phyloP scores from a whole-genome alignment of 2,797 vertebrate genomes.

The Enoplosus armatus region DNA sequence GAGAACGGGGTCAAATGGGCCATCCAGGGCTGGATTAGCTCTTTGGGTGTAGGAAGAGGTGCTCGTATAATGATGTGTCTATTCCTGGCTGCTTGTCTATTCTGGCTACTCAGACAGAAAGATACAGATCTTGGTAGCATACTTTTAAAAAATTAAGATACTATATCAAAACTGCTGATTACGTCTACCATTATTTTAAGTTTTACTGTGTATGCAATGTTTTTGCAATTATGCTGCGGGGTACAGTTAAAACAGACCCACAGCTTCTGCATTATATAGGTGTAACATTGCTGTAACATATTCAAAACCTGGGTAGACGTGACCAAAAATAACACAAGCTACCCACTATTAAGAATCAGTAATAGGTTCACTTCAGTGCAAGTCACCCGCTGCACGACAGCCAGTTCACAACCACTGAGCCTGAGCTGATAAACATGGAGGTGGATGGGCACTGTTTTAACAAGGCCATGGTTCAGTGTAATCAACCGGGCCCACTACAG shows the following conservation, averaged over 20 bases:
- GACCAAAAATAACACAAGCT: not conserved
- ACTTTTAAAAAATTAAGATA: not conserved
- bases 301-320: not conserved
- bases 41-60: constrained; percentile 57
- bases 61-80: constrained; percentile 47
- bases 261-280: not conserved
- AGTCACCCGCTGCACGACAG: constrained; percentile 9
- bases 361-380: constrained; percentile 23
- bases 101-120: constrained; percentile 18
- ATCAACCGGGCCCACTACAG: constrained; percentile 25
- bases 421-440: constrained; percentile 41
- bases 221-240: constrained; percentile 8
- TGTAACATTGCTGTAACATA: not conserved
- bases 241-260: not conserved
- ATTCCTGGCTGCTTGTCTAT: constrained; percentile 9
- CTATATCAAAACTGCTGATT: not conserved
- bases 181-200: not conserved
- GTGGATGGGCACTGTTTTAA: constrained; percentile 44
- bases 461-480: constrained; percentile 44
- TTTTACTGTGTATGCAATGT: not conserved
- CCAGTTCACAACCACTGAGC: not conserved
- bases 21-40: constrained; percentile 71
- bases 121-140: not conserved
- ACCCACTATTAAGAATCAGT: constrained; percentile 2
- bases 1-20: constrained; percentile 78